These are phyloP conservation scores for Fistularia tabacaria DNA, from an alignment of 2,797 vertebrate genomes.

Conservation along the genomic window DNA sequence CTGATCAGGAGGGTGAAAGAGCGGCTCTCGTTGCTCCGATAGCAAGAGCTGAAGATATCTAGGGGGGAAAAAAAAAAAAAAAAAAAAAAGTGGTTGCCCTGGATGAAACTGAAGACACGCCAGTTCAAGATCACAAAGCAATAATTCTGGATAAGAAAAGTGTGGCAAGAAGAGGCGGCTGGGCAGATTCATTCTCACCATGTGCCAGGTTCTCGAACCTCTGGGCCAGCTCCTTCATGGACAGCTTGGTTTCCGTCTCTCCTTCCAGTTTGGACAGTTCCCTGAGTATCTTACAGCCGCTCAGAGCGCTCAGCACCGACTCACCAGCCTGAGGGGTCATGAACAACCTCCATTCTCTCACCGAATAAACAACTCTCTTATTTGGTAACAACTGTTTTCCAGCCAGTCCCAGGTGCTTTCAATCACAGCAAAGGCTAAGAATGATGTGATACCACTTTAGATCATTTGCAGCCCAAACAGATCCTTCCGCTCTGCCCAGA, in stretches of 20 bases:
- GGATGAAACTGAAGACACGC: too few relatives aligned
- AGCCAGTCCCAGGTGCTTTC: too few relatives aligned
- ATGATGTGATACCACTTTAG: too few relatives aligned
- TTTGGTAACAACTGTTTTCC: too few relatives aligned
- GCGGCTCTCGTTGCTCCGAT: slow-evolving; percentile 79
- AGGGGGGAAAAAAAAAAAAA: background rate
- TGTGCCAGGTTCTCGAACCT: slow-evolving; percentile 84
- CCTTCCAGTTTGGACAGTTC: slow-evolving; percentile 80
- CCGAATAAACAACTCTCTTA: too few relatives aligned
- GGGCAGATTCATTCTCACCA: slow-evolving; percentile 65
- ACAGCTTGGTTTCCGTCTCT: slow-evolving; percentile 75
- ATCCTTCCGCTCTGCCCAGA: too few relatives aligned
- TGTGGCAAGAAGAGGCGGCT: background rate
- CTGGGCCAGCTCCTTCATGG: slow-evolving; percentile 81
- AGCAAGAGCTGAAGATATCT: slow-evolving; percentile 83
- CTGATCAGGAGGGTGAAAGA: slow-evolving; percentile 82
- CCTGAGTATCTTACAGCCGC: slow-evolving; percentile 81
- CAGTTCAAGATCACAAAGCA: too few relatives aligned
- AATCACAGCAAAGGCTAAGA: too few relatives aligned
- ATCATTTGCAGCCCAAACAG: too few relatives aligned
- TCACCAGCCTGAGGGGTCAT: slow-evolving; percentile 62
- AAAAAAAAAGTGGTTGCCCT: background rate
- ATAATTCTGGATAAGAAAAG: background rate
- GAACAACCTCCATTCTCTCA: background rate
- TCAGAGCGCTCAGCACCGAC: slow-evolving; percentile 81